Evolutionary conservation across 1,140 invertebrate genomes (phyloP).

Genomic region (Stegodyphus dumicola): DNA sequence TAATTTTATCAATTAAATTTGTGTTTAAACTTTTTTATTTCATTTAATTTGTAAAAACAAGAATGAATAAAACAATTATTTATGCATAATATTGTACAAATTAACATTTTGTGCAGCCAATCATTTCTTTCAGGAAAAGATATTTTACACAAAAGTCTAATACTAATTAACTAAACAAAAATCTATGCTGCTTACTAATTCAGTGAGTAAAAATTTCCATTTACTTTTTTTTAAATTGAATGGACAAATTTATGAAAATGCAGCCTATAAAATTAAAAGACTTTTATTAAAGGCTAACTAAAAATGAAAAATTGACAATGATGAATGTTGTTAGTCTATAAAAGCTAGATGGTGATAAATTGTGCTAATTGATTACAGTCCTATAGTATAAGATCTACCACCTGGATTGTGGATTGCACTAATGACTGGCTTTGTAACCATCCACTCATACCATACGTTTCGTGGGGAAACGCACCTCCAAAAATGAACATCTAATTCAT

Average conservation of each 20-base stretch:
- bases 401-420: slow-evolving; percentile 82
- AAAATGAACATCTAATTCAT: slow-evolving; percentile 83
- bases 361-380: slow-evolving; percentile 64
- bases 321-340: background rate
- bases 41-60: too few relatives aligned
- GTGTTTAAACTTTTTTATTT: too few relatives aligned
- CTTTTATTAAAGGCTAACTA: background rate
- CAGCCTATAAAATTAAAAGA: background rate
- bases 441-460: slow-evolving; percentile 98
- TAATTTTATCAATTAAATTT: too few relatives aligned
- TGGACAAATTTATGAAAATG: background rate
- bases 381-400: slow-evolving; percentile 81
- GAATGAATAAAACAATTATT: too few relatives aligned
- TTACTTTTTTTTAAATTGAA: too few relatives aligned
- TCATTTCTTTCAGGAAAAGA: too few relatives aligned
- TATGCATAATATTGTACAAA: too few relatives aligned
- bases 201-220: too few relatives aligned
- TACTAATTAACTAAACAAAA: too few relatives aligned
- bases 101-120: too few relatives aligned
- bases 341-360: background rate
- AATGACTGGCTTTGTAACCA: slow-evolving; percentile 76
- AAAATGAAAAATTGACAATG: background rate
- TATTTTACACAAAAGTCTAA: too few relatives aligned
- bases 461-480: slow-evolving; percentile 81
- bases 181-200: too few relatives aligned